Conservation (phyloP, 2,113 vertebrate genomes). For the Perca schrenkii region DNA sequence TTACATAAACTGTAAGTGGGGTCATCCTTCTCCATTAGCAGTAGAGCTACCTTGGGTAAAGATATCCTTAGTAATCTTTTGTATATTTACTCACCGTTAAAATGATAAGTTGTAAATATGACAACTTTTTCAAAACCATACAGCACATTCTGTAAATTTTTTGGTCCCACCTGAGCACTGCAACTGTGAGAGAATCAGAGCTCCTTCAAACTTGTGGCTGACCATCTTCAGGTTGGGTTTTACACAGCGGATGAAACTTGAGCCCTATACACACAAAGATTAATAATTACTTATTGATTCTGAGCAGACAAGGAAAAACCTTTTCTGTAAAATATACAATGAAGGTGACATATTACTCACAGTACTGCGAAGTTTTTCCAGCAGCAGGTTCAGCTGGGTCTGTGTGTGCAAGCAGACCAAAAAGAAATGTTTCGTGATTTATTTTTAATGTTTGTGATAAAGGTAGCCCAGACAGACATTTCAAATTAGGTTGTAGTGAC, state of each 20-base stretch:
- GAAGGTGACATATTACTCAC: slow-evolving; percentile 86
- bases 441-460: slow-evolving; percentile 16
- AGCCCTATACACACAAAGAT: slow-evolving; percentile 85
- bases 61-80: background rate
- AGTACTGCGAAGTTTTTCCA: slow-evolving; percentile 97
- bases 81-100: background rate
- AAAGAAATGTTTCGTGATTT: slow-evolving; percentile 19
- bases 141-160: background rate
- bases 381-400: slow-evolving; percentile 96
- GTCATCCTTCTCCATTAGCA: background rate
- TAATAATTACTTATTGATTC: background rate
- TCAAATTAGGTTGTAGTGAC: background rate
- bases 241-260: slow-evolving; percentile 98
- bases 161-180: slow-evolving; percentile 93
- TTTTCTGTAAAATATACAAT: background rate
- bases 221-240: slow-evolving; percentile 99
- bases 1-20: background rate
- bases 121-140: background rate
- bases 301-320: background rate
- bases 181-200: slow-evolving; percentile 97
- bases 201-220: slow-evolving; percentile 97
- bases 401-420: slow-evolving; percentile 76
- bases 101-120: background rate
- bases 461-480: background rate
- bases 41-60: background rate